A percentile compares a stretch with the other conserved stretches of the same genome.
Conservation (phyloP, 2,888 invertebrate species). For the Enchytraeus crypticus region DNA sequence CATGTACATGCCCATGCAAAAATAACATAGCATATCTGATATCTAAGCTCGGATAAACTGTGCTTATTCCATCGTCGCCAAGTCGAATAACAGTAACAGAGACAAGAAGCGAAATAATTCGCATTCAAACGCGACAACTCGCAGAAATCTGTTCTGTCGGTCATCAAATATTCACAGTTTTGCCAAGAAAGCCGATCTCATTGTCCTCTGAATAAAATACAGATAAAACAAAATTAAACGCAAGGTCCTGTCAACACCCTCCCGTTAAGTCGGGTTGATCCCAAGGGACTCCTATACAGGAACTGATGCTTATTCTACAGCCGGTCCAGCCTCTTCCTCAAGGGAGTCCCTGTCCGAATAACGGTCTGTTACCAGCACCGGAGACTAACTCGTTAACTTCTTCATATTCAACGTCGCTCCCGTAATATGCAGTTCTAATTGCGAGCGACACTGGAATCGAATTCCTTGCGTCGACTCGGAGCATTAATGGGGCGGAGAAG, state of each 20-base stretch:
- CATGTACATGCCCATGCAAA: too few relatives aligned
- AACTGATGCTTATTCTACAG: background rate
- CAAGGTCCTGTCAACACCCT: background rate
- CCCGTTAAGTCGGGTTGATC: background rate
- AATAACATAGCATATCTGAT: too few relatives aligned
- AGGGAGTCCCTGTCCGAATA: background rate
- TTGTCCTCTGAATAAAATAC: constrained; percentile 5
- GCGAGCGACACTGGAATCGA: background rate
- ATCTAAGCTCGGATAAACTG: too few relatives aligned
- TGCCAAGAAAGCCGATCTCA: too few relatives aligned
- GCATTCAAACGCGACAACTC: too few relatives aligned
- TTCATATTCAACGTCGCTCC: background rate
- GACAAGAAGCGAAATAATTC: too few relatives aligned
- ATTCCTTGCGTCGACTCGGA: background rate
- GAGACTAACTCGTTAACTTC: background rate
- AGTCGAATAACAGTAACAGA: too few relatives aligned
- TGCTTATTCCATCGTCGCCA: too few relatives aligned
- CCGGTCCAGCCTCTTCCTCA: background rate
- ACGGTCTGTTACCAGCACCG: background rate
- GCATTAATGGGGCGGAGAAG: background rate
- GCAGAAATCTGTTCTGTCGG: too few relatives aligned
- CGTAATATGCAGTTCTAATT: too few relatives aligned
- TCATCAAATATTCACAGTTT: too few relatives aligned
- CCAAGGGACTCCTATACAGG: background rate
- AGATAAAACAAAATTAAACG: constrained; percentile 5